These are phyloP conservation scores for Adelosebastes latens DNA, from an alignment of 2,797 vertebrate genomes.

Conservation along the genomic window DNA sequence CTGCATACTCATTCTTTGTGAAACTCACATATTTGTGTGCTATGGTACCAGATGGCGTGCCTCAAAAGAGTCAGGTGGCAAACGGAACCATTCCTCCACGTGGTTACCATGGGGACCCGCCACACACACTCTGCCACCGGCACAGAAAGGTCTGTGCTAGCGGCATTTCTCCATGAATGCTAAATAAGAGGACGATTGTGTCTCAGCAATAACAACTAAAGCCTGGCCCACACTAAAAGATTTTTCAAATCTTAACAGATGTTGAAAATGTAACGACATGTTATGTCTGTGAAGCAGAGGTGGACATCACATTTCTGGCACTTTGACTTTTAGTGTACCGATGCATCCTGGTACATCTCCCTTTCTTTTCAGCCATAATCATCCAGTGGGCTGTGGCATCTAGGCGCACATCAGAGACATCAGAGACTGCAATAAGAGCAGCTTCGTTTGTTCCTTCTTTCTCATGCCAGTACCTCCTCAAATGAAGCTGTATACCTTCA, in stretches of 20 bases:
- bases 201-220: background rate
- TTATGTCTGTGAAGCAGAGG: background rate
- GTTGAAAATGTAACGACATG: too few species aligned
- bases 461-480: too few species aligned
- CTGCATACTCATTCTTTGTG: background rate
- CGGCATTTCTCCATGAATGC: background rate
- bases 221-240: background rate
- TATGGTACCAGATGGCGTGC: constrained; percentile 48
- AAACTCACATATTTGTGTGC: constrained; percentile 9
- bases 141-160: background rate
- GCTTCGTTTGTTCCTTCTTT: too few species aligned
- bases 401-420: too few species aligned
- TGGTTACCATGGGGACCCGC: constrained; percentile 45
- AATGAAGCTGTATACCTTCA: too few species aligned
- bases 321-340: background rate
- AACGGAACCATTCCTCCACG: constrained; percentile 27
- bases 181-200: background rate
- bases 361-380: too few species aligned
- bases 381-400: too few species aligned
- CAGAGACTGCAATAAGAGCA: too few species aligned
- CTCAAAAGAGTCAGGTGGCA: constrained; percentile 49
- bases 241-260: too few species aligned
- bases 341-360: too few species aligned
- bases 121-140: constrained; percentile 2
- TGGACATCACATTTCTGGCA: background rate